Conservation (phyloP, 2,113 vertebrate genomes). For the Patagioenas fasciata region DNA sequence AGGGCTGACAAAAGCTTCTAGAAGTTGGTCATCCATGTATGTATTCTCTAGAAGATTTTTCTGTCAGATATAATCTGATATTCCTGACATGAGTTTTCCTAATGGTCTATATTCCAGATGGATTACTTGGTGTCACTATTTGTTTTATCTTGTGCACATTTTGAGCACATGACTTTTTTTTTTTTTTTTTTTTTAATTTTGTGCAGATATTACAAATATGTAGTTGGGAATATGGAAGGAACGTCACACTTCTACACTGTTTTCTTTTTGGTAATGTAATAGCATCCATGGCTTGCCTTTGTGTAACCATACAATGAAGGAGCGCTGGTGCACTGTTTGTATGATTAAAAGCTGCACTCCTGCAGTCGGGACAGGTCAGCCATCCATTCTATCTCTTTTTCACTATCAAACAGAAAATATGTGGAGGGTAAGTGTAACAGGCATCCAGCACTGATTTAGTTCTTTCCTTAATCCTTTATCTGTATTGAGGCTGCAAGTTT, state of each 20-base stretch:
- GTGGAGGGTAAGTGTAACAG: neutral
- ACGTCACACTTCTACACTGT: neutral
- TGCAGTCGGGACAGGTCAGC: neutral
- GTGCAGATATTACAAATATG: neutral
- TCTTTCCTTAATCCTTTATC: neutral
- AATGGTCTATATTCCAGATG: neutral
- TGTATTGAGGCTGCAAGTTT: neutral
- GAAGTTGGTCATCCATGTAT: neutral
- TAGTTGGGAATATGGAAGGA: neutral
- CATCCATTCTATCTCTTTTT: neutral
- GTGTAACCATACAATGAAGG: neutral
- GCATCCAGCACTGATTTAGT: neutral
- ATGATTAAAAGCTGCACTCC: neutral
- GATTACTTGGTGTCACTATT: neutral
- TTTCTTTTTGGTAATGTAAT: neutral
- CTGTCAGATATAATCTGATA: neutral
- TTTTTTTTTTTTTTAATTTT: neutral
- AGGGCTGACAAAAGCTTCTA: neutral
- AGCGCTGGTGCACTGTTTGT: neutral
- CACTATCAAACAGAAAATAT: neutral
- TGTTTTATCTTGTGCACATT: neutral
- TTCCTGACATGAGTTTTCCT: neutral
- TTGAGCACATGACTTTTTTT: neutral
- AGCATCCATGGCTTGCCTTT: neutral
- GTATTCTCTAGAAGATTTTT: neutral